Percentiles rank a stretch among this genome's conserved stretches.
Evolutionary conservation across 2,113 vertebrate genomes (phyloP).

Genomic region (Oreochromis spilurus): DNA sequence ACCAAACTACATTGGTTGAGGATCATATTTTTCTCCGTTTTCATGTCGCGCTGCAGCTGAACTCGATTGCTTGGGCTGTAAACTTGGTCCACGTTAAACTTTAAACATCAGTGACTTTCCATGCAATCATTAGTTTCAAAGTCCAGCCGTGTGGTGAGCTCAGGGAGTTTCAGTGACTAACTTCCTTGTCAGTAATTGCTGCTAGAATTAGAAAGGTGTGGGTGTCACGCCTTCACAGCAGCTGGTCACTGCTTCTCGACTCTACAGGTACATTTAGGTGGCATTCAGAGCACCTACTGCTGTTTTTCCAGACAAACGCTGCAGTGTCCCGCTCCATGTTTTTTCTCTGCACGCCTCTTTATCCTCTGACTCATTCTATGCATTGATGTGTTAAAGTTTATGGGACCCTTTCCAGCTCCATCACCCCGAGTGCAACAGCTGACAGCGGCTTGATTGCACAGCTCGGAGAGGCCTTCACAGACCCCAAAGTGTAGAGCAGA

Average conservation of each 20-base stretch:
- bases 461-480: constrained; percentile 30
- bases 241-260: not conserved
- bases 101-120: not conserved
- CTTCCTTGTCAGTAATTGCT: not conserved
- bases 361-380: not conserved
- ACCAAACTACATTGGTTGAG: not conserved
- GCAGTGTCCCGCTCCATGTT: not conserved
- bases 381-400: constrained; percentile 21
- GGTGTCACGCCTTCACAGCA: not conserved
- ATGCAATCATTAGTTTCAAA: constrained; percentile 5
- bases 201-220: not conserved
- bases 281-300: not conserved
- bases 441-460: constrained; percentile 21
- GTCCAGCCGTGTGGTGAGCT: constrained; percentile 13
- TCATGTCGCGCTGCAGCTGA: not conserved
- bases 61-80: not conserved
- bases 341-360: not conserved
- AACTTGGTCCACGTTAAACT: constrained; percentile 6
- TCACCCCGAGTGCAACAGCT: constrained; percentile 28
- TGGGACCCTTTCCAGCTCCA: constrained; percentile 33
- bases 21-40: not conserved
- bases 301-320: not conserved
- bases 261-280: constrained; percentile 4
- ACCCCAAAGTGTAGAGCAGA: constrained; percentile 1
- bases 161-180: not conserved